Percentiles rank a stretch among this genome's conserved stretches.
These are phyloP conservation scores for Echinometra lucunter DNA, from an alignment of 53 echinoderm and acorn worm species.

Conservation along the genomic window DNA sequence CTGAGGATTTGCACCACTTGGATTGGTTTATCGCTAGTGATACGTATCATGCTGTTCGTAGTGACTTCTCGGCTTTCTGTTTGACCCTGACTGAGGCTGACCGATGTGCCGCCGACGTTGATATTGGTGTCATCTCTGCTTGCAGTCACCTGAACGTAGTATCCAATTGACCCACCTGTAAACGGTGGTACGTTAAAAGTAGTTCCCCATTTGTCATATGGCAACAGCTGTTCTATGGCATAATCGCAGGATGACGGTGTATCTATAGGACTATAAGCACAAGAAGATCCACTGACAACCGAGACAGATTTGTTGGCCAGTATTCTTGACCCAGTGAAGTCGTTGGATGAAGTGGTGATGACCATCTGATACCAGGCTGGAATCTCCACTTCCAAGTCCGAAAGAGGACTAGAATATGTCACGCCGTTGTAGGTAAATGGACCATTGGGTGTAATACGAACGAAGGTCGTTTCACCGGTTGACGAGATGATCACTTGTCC, in stretches of 20 bases:
- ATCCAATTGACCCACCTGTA: conserved; percentile 19
- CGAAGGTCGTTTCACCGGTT: conserved; percentile 28
- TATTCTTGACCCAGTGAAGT: conserved; percentile 57
- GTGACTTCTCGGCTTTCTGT: conserved; percentile 4
- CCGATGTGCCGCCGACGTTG: conserved; percentile 9
- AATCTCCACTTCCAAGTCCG: conserved; percentile 14
- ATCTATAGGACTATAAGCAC: conserved; percentile 29
- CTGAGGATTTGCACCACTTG: conserved; percentile 61
- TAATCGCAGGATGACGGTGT: conserved; percentile 5
- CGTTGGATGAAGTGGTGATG: conserved; percentile 52
- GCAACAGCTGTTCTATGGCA: conserved; percentile 56
- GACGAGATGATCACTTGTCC: conserved; percentile 56
- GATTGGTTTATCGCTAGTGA: conserved; percentile 61
- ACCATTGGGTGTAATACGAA: conserved; percentile 44
- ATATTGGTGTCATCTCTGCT: conserved; percentile 50
- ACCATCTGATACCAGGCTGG: conserved; percentile 49
- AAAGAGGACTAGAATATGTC: neutral
- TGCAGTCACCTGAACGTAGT: conserved; percentile 32
- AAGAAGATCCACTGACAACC: conserved; percentile 21
- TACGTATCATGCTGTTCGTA: conserved; percentile 32
- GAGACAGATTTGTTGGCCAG: conserved; percentile 50
- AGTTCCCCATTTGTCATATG: conserved; percentile 61
- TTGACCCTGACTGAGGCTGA: conserved; percentile 19
- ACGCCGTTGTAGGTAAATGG: conserved; percentile 25
- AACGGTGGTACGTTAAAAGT: conserved; percentile 47